phyloP scores from a whole-genome alignment of 2,797 vertebrate species.

The Lophius americanus region DNA sequence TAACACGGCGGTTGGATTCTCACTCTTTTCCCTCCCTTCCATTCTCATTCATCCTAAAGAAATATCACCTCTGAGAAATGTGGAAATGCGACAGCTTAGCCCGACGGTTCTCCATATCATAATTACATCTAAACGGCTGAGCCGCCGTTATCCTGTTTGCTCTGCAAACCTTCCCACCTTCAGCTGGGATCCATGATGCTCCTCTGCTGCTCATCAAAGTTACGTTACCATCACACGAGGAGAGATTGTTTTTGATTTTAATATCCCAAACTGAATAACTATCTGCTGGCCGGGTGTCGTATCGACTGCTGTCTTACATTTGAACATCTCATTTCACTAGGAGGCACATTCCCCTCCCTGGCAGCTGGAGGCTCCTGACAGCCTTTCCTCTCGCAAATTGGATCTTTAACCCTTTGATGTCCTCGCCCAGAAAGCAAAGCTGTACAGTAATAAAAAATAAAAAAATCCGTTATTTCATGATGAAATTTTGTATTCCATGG shows the following conservation, averaged over 20 bases:
- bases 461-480: no score
- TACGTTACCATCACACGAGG: slow-evolving; percentile 14
- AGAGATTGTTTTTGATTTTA: slow-evolving; percentile 33
- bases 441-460: neutral
- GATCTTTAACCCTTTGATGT: neutral
- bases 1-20: neutral
- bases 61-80: neutral
- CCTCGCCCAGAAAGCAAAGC: slow-evolving; percentile 1
- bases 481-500: no score
- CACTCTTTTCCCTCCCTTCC: neutral
- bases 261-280: slow-evolving; percentile 44
- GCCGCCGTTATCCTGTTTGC: slow-evolving; percentile 12
- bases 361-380: slow-evolving; percentile 12
- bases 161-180: neutral
- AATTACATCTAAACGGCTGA: slow-evolving; percentile 35
- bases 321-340: slow-evolving; percentile 39
- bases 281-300: slow-evolving; percentile 25
- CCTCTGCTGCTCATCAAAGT: slow-evolving; percentile 34
- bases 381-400: neutral
- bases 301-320: slow-evolving; percentile 33
- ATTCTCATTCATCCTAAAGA: slow-evolving; percentile 4
- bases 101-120: slow-evolving; percentile 29
- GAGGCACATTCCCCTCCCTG: neutral
- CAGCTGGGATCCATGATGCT: slow-evolving; percentile 8
- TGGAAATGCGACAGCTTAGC: slow-evolving; percentile 6